Evolutionary conservation across 2,797 vertebrate genomes (phyloP).

Genomic region (Microchirus variegatus): DNA sequence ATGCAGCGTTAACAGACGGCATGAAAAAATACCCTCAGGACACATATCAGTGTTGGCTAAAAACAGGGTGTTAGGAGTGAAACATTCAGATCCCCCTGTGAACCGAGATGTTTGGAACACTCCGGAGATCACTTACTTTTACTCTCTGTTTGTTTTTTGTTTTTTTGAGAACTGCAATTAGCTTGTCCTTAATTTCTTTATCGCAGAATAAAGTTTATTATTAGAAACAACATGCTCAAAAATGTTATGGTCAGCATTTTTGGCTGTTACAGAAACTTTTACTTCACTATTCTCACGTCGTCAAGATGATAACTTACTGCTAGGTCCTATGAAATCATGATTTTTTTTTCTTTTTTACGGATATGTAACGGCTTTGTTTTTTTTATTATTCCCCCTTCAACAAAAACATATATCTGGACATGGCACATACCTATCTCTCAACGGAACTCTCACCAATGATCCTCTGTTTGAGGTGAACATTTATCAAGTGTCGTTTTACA

Average conservation of each 20-base stretch:
- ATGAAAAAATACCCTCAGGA: conserved; percentile 74
- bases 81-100: conserved; percentile 58
- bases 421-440: conserved; percentile 56
- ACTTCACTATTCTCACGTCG: conserved; percentile 4
- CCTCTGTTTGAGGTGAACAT: conserved; percentile 59
- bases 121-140: conserved; percentile 39
- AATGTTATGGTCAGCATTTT: conserved; percentile 10
- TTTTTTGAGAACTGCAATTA: conserved; percentile 39
- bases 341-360: conserved; percentile 20
- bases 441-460: conserved; percentile 48
- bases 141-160: conserved; percentile 32
- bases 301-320: conserved; percentile 4
- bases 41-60: conserved; percentile 73
- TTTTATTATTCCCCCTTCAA: conserved; percentile 5
- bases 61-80: conserved; percentile 69
- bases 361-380: too few relatives aligned
- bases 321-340: conserved; percentile 10
- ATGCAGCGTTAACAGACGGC: conserved; percentile 68
- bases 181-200: conserved; percentile 36
- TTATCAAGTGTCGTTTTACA: conserved; percentile 73
- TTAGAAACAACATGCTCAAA: conserved; percentile 8
- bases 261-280: conserved; percentile 13
- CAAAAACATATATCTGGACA: conserved; percentile 43
- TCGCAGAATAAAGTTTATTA: conserved; percentile 34
- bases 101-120: conserved; percentile 60